Evolutionary conservation across 2,797 vertebrate genomes (phyloP), one percentile per base, ranked within the genome.

Genomic region (Loris lydekkerianus): DNA sequence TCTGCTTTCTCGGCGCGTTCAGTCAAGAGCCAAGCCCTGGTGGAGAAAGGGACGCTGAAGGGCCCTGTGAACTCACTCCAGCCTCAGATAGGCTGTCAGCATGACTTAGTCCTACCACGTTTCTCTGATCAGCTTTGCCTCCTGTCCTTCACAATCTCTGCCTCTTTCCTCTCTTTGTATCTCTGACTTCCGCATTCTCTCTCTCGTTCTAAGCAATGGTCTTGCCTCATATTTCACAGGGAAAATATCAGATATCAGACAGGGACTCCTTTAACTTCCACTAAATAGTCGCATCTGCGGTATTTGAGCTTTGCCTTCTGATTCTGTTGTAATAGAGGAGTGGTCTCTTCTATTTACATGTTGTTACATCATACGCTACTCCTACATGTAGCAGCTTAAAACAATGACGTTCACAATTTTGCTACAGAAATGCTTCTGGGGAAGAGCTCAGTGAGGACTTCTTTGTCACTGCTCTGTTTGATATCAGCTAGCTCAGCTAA

Each of bases 341-440:
- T 84, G 90, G 18, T 77, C 46, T 70, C 14, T 77, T 89, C 63
- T 23, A 69, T 49, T 87, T 76, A 49, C 56, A 10, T 81, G 5
- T 75, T 78, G 40, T 82, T 82, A 49, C 3, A 69, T 90, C 49
- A 90, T 31, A 61, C 58, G 13, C 43, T 6, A 73, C 20, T 80
- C 21, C 65, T 73, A 67, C 31, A 46, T 78, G 86, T 91, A 91
- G n/a, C 82, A 21, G 13, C 49, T 93, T 69, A 91, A 87, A 91
- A 21, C 49, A 83, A 34, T 91, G 91, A 53, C 31, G 67, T 53
- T 53, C 49, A 53, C 11, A 49, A 63, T 93, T 82, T 88, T 93
- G 31, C 60, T 61, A 25, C 58, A 61, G 86, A 82, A 83, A 40
- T 65, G 11, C 34, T 73, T 2, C 89, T 89, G 80, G 65, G 23